These are phyloP conservation scores for Isichthys henryi DNA, from an alignment of 2,113 vertebrate genomes.

Conservation along the genomic window DNA sequence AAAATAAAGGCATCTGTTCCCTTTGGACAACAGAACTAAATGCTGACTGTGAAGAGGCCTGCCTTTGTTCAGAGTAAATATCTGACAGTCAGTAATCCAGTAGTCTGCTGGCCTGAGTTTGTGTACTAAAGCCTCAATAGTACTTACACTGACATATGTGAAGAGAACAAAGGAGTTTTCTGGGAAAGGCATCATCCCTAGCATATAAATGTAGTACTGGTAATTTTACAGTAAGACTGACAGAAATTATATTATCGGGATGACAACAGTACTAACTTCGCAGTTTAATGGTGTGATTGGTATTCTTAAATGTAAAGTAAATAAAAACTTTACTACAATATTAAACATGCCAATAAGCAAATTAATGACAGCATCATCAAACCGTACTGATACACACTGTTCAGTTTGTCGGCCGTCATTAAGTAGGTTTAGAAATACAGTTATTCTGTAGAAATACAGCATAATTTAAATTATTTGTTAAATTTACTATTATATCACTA, in stretches of 20 bases:
- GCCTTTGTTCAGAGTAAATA: neutral
- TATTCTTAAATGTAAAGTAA: neutral
- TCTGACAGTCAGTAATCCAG: conserved; percentile 9
- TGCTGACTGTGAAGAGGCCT: neutral
- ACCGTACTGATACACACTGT: neutral
- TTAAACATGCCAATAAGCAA: neutral
- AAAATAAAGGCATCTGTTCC: conserved; percentile 11
- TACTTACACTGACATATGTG: neutral
- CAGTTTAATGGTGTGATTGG: neutral
- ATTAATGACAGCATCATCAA: neutral
- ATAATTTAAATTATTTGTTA: neutral
- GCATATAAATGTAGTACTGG: neutral
- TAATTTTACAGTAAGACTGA: neutral
- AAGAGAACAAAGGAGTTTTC: conserved; percentile 6
- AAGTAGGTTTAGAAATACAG: neutral
- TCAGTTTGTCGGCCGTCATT: neutral
- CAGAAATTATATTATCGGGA: neutral
- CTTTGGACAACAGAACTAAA: conserved; percentile 9
- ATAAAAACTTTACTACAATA: neutral
- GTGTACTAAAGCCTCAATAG: neutral
- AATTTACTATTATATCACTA: neutral
- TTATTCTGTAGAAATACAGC: neutral
- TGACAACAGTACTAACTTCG: neutral
- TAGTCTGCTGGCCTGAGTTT: neutral
- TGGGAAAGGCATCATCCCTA: neutral